phyloP scores from a whole-genome alignment of 2,113 vertebrate genomes.

The Merops nubicus region DNA sequence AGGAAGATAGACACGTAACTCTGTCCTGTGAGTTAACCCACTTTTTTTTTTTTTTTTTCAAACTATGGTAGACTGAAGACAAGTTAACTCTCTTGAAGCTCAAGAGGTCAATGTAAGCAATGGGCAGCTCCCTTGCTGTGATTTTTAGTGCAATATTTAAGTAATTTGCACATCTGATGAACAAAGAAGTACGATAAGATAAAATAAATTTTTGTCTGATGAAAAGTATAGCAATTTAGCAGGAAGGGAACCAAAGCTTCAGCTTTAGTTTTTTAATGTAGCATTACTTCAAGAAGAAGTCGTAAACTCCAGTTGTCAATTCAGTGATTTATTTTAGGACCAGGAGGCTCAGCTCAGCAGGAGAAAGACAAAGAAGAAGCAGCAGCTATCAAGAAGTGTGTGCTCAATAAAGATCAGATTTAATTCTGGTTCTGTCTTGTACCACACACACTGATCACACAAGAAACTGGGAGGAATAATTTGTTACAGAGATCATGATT shows the following conservation, averaged over 20 bases:
- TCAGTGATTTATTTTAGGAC: slow-evolving; percentile 3
- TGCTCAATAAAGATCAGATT: slow-evolving; percentile 49
- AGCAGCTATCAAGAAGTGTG: slow-evolving; percentile 55
- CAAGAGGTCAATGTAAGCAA: slow-evolving; percentile 7
- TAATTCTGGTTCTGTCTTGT: background rate
- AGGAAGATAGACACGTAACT: slow-evolving; percentile 19
- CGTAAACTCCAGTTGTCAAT: slow-evolving; percentile 1
- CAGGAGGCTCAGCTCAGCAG: slow-evolving; percentile 30
- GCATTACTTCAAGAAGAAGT: slow-evolving; percentile 4
- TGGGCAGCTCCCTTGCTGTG: slow-evolving; percentile 1
- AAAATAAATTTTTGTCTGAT: background rate
- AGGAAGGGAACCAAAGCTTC: slow-evolving; percentile 1
- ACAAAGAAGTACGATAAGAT: slow-evolving; percentile 3
- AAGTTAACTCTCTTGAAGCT: slow-evolving; percentile 17
- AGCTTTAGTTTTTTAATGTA: background rate
- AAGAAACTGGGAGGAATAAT: slow-evolving; percentile 44
- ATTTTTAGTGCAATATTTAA: slow-evolving; percentile 39
- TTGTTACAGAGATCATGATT: slow-evolving; percentile 53
- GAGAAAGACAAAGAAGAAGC: slow-evolving; percentile 51
- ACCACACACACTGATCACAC: slow-evolving; percentile 43
- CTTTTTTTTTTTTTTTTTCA: slow-evolving; percentile 8
- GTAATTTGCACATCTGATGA: slow-evolving; percentile 38
- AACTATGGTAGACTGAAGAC: background rate
- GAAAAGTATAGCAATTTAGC: background rate
- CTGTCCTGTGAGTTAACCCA: slow-evolving; percentile 10